These are phyloP conservation scores for Prinia subflava DNA, from an alignment of 2,113 vertebrate genomes.

Conservation along the genomic window DNA sequence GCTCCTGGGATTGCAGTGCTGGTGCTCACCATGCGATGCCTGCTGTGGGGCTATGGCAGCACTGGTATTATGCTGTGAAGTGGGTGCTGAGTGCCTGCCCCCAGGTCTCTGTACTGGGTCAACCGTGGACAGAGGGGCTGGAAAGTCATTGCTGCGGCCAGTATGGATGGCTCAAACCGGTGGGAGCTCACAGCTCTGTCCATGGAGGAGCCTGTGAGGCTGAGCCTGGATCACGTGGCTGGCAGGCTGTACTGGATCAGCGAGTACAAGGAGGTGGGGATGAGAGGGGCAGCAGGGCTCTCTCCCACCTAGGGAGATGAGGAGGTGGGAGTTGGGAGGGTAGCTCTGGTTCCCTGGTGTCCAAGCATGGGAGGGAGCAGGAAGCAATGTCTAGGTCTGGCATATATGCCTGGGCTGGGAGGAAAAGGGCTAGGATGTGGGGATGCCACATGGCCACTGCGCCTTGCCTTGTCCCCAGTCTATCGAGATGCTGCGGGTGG, in stretches of 20 bases:
- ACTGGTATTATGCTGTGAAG: slow-evolving; percentile 56
- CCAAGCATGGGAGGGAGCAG: not conserved
- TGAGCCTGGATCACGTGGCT: slow-evolving; percentile 78
- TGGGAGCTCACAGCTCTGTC: slow-evolving; percentile 71
- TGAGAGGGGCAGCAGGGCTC: not conserved
- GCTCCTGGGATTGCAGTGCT: not conserved
- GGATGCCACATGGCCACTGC: rapidly evolving
- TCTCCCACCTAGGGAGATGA: not conserved
- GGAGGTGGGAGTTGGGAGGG: not conserved
- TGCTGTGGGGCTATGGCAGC: not conserved
- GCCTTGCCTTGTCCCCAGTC: slow-evolving; percentile 68
- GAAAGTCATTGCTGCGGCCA: slow-evolving; percentile 79
- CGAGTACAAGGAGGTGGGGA: slow-evolving; percentile 79
- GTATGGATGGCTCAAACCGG: slow-evolving; percentile 85
- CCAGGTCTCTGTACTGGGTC: slow-evolving; percentile 87
- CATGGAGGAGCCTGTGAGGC: slow-evolving; percentile 77
- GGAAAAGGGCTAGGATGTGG: not conserved
- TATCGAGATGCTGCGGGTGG: slow-evolving; percentile 80
- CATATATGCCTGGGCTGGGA: not conserved
- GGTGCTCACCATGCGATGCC: not conserved
- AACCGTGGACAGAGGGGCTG: slow-evolving; percentile 68
- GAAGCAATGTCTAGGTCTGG: not conserved
- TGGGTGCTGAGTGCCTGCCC: not conserved
- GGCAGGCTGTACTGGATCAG: slow-evolving; percentile 89
- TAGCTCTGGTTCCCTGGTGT: not conserved